Evolutionary conservation across 1,140 invertebrate species (phyloP).

Genomic region (Hesperophylax magnus): DNA sequence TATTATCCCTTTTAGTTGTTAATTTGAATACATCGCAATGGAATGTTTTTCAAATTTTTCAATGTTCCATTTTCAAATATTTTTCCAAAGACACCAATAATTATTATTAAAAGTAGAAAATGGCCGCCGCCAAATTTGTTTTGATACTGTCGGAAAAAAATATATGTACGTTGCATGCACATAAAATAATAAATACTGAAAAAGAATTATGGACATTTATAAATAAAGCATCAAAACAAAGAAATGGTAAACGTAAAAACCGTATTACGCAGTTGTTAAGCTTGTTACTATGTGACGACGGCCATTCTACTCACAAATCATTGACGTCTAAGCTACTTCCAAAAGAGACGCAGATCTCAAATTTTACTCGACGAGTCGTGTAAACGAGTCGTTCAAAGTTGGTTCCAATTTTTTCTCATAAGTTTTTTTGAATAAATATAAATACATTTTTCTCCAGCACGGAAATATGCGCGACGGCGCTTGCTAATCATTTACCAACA

Average conservation of each 20-base stretch:
- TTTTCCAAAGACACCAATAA: constrained; percentile 9
- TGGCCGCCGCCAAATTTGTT: background rate
- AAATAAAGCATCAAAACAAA: background rate
- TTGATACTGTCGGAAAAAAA: background rate
- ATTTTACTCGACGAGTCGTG: too few relatives aligned
- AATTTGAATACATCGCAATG: constrained; percentile 20
- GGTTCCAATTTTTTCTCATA: constrained; percentile 13
- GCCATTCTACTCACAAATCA: background rate
- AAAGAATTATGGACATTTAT: too few relatives aligned
- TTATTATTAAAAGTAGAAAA: background rate
- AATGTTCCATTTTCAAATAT: constrained; percentile 10
- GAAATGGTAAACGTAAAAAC: background rate
- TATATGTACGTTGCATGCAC: background rate
- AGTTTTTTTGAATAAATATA: constrained; percentile 23
- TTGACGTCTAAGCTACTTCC: too few relatives aligned
- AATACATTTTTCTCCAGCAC: background rate
- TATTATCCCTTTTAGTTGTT: background rate
- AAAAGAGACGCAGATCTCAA: too few relatives aligned
- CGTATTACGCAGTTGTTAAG: too few relatives aligned
- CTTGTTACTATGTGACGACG: background rate
- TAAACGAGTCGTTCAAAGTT: background rate
- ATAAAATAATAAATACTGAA: too few relatives aligned
- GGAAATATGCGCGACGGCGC: too few relatives aligned
- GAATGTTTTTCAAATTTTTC: constrained; percentile 23
- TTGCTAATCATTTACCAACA: too few relatives aligned